Percentiles rank a stretch among this genome's conserved stretches.
These are phyloP conservation scores for Calidris pygmaea DNA, from an alignment of 2,113 vertebrate species.

Conservation along the genomic window DNA sequence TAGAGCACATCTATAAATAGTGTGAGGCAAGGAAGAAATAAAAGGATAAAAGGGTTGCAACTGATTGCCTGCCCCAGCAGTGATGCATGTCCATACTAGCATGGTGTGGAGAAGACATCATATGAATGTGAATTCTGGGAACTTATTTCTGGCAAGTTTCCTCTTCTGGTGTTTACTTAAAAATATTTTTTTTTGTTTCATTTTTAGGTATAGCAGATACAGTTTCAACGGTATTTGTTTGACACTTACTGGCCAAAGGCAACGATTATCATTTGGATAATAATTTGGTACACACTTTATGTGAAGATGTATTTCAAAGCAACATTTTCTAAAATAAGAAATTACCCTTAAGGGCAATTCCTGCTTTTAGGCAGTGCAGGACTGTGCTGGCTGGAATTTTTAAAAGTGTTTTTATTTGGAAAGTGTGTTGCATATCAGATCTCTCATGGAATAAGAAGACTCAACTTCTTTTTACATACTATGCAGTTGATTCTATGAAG, in stretches of 20 bases:
- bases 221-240: slow-evolving; percentile 82
- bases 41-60: background rate
- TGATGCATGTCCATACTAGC: background rate
- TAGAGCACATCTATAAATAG: background rate
- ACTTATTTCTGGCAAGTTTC: background rate
- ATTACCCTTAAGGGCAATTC: background rate
- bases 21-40: background rate
- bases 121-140: background rate
- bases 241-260: slow-evolving; percentile 16
- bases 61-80: background rate
- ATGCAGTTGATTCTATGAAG: background rate
- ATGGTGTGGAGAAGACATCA: background rate
- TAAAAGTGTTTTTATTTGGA: background rate
- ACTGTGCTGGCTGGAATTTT: background rate
- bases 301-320: background rate
- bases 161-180: background rate
- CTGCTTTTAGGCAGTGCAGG: background rate
- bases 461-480: background rate
- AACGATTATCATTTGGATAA: background rate
- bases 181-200: background rate
- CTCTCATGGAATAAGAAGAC: background rate
- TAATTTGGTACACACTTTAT: background rate
- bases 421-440: background rate
- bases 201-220: slow-evolving; percentile 85
- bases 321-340: background rate